Evolutionary conservation across 2,888 invertebrate species (phyloP).

Genomic region (Reticulitermes lucifugus): DNA sequence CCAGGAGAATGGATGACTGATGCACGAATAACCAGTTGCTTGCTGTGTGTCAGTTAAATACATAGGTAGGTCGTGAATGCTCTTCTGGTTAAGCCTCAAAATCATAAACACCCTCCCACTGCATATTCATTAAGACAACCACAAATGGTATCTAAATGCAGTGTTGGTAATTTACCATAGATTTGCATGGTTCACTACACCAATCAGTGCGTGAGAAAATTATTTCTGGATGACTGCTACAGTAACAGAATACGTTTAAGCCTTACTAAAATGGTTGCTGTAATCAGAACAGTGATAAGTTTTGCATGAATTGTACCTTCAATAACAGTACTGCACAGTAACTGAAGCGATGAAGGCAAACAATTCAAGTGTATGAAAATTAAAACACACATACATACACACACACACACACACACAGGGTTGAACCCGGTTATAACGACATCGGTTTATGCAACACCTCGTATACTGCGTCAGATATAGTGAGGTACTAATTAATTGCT

Average conservation of each 20-base stretch:
- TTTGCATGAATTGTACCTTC: too few species aligned
- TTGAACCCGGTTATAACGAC: too few species aligned
- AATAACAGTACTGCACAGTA: too few species aligned
- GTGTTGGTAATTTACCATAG: not conserved
- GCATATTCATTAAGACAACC: slow-evolving; percentile 27
- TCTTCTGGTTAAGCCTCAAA: not conserved
- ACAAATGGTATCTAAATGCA: not conserved
- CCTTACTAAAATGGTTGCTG: not conserved
- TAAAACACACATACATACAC: too few species aligned
- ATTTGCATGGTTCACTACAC: not conserved
- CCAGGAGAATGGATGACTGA: slow-evolving; percentile 16
- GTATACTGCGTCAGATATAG: too few species aligned
- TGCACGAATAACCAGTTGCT: not conserved
- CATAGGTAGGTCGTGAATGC: not conserved
- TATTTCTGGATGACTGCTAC: not conserved
- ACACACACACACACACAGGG: too few species aligned
- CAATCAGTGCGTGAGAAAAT: not conserved
- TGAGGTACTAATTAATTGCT: too few species aligned
- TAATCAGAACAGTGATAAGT: not conserved
- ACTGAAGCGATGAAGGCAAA: too few species aligned
- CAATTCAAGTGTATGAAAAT: too few species aligned
- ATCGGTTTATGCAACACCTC: too few species aligned
- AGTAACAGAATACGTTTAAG: not conserved
- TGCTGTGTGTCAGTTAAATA: too few species aligned
- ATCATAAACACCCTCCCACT: not conserved